Percentiles rank a stretch among this genome's conserved stretches.
These are phyloP conservation scores for Etheostoma nigrum DNA, from an alignment of 2,797 vertebrate genomes.

Conservation along the genomic window DNA sequence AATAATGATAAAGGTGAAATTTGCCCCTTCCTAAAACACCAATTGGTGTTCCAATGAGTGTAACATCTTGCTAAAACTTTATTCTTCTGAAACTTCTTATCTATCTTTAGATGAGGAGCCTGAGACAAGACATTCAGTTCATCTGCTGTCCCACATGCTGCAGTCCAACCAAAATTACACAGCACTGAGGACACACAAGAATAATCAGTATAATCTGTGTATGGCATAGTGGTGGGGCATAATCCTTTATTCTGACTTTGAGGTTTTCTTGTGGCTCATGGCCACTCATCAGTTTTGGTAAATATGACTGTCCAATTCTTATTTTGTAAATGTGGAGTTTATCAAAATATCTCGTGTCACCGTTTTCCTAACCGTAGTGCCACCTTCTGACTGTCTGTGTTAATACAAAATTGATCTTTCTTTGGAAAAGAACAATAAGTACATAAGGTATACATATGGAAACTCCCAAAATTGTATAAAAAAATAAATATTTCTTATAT, in stretches of 20 bases:
- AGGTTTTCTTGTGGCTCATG: not conserved
- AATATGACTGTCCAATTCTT: not conserved
- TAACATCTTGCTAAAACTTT: not conserved
- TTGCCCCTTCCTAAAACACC: not conserved
- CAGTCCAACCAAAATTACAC: not conserved
- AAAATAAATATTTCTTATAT: too few species aligned
- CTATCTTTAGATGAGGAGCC: not conserved
- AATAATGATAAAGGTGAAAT: not conserved
- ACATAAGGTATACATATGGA: too few species aligned
- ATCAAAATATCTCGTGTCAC: not conserved
- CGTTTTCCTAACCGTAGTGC: slow-evolving; percentile 13
- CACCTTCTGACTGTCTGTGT: slow-evolving; percentile 27
- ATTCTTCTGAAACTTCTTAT: not conserved
- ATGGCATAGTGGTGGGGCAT: too few species aligned
- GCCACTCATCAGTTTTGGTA: not conserved
- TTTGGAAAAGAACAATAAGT: not conserved
- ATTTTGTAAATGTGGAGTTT: slow-evolving; percentile 11
- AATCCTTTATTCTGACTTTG: not conserved
- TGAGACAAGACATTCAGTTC: not conserved
- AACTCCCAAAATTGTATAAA: too few species aligned
- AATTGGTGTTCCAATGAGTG: not conserved
- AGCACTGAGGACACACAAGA: slow-evolving; percentile 73
- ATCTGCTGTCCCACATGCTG: not conserved
- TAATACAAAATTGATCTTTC: not conserved
- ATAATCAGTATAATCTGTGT: slow-evolving; percentile 1